These are phyloP conservation scores for Alca torda DNA, from an alignment of 2,797 vertebrate species.

Conservation along the genomic window DNA sequence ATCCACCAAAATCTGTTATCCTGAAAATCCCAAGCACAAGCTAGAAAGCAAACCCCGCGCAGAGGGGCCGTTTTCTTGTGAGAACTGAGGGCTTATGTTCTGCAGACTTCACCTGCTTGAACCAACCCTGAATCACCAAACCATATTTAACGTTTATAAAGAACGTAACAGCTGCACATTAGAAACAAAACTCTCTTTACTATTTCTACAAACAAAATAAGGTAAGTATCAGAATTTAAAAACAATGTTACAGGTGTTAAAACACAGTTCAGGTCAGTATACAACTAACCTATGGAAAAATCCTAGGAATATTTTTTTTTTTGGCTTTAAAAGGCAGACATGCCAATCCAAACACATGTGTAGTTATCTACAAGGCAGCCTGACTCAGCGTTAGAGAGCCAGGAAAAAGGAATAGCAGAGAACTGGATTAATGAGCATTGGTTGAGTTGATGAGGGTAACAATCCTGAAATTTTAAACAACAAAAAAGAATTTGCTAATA, in stretches of 20 bases:
- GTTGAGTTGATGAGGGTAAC: not conserved
- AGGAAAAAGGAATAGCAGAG: not conserved
- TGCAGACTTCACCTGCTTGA: not conserved
- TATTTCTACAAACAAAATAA: not conserved
- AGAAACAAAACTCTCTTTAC: not conserved
- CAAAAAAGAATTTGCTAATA: not conserved
- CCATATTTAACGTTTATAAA: not conserved
- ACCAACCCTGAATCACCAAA: not conserved
- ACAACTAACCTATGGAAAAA: not conserved
- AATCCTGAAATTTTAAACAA: not conserved
- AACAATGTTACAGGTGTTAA: not conserved
- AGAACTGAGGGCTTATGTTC: not conserved
- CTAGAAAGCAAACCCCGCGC: not conserved
- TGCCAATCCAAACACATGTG: not conserved
- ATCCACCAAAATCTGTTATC: no score
- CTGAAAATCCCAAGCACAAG: not conserved
- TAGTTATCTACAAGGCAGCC: not conserved
- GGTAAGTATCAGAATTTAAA: not conserved
- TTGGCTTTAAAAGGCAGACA: not conserved
- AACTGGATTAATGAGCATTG: not conserved
- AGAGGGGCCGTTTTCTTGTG: rapidly evolving
- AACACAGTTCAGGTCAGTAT: not conserved
- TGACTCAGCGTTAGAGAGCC: not conserved
- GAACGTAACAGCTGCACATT: not conserved
- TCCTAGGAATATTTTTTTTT: not conserved